Evolutionary conservation across 2,113 vertebrate genomes (phyloP).

Genomic region (Pachycephala philippinensis): DNA sequence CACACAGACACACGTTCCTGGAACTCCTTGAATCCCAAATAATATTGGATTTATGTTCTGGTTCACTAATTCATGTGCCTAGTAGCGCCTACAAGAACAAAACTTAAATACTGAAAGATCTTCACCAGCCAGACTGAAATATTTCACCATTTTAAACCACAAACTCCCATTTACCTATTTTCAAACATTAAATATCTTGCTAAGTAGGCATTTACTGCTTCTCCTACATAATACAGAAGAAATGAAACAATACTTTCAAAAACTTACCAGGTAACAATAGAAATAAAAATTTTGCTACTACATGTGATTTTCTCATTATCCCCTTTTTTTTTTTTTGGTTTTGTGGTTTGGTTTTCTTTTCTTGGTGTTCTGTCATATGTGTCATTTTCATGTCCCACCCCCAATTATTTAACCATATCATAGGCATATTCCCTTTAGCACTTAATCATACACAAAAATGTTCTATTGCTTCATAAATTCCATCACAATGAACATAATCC

Average conservation of each 20-base stretch:
- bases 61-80: neutral
- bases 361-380: neutral
- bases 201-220: neutral
- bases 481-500: conserved; percentile 62
- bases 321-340: neutral
- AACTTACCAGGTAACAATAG: neutral
- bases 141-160: neutral
- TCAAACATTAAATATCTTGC: neutral
- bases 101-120: neutral
- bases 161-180: neutral
- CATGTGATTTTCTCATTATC: neutral
- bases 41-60: neutral
- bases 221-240: neutral
- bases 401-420: neutral
- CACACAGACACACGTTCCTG: fast-evolving
- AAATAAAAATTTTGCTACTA: neutral
- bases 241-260: neutral
- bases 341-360: neutral
- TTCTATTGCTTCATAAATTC: conserved; percentile 42
- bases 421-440: neutral
- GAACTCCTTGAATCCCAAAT: neutral
- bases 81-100: neutral
- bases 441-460: conserved; percentile 11
- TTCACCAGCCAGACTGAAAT: neutral
- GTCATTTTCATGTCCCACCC: neutral